phyloP scores from a whole-genome alignment of 2,888 invertebrate species.

The Serripes groenlandicus region DNA sequence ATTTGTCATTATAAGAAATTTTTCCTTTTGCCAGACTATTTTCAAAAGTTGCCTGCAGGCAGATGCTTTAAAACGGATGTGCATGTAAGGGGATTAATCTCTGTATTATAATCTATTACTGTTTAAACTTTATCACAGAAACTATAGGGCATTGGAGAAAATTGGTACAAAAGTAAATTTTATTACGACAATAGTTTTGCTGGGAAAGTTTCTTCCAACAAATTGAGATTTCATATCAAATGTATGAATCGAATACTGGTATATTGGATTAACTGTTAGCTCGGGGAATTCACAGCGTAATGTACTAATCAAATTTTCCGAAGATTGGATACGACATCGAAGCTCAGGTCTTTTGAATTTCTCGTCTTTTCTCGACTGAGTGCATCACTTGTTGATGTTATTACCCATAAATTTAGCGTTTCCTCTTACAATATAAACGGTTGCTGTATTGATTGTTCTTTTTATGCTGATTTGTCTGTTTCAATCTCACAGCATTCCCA shows the following conservation, averaged over 20 bases:
- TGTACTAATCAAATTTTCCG: constrained; percentile 23
- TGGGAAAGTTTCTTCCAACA: constrained; percentile 5
- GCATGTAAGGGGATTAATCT: no score
- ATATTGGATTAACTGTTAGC: constrained; percentile 22
- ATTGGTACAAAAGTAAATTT: neutral
- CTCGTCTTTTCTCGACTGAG: neutral
- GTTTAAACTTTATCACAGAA: constrained; percentile 18
- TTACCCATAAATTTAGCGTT: no score
- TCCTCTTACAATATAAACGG: no score
- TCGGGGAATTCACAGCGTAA: constrained; percentile 22
- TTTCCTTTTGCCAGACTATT: no score
- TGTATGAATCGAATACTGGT: constrained; percentile 24
- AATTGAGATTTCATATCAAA: constrained; percentile 24
- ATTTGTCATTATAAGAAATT: no score
- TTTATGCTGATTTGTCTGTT: no score
- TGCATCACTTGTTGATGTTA: neutral
- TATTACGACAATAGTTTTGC: neutral
- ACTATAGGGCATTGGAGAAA: neutral
- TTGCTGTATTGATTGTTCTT: no score
- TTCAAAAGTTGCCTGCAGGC: no score
- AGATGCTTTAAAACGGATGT: no score
- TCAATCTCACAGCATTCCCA: no score
- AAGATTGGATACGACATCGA: constrained; percentile 23
- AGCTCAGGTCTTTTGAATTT: constrained; percentile 23
- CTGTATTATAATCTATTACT: no score